Evolutionary conservation across 1,140 invertebrate genomes (phyloP).

Genomic region (Euura lappo): DNA sequence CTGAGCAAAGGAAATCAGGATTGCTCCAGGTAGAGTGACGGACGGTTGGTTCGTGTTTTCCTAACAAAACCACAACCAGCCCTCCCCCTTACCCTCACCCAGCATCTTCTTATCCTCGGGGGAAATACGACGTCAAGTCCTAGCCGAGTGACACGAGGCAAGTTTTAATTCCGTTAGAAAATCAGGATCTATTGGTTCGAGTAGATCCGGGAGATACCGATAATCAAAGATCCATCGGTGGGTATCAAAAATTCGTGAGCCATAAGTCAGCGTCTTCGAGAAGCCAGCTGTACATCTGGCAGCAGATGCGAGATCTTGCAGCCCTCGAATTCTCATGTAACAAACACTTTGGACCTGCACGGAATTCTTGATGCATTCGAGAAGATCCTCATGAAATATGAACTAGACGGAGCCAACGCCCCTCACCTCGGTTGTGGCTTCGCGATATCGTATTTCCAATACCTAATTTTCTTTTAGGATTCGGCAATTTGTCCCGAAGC

Average conservation of each 20-base stretch:
- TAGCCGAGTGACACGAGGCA: not conserved
- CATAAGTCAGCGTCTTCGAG: not conserved
- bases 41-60: not conserved
- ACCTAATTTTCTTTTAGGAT: too few species aligned
- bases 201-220: not conserved
- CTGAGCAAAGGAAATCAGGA: not conserved
- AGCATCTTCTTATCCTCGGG: not conserved
- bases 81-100: too few species aligned
- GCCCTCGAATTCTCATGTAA: conserved; percentile 21
- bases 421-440: too few species aligned
- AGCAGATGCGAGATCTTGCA: not conserved
- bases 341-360: conserved; percentile 41
- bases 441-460: too few species aligned
- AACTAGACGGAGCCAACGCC: conserved; percentile 26
- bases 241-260: not conserved
- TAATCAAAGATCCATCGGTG: too few species aligned
- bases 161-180: conserved; percentile 1
- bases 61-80: not conserved
- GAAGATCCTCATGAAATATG: conserved; percentile 45
- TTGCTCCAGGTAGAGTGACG: not conserved
- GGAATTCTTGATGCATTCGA: conserved; percentile 38
- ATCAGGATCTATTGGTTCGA: not conserved
- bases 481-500: too few species aligned
- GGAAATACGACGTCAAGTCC: not conserved
- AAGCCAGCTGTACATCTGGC: not conserved